Percentiles rank a stretch among this genome's conserved stretches.
Evolutionary conservation across 2,797 vertebrate genomes (phyloP).

Genomic region (Phoxinus dragarum): DNA sequence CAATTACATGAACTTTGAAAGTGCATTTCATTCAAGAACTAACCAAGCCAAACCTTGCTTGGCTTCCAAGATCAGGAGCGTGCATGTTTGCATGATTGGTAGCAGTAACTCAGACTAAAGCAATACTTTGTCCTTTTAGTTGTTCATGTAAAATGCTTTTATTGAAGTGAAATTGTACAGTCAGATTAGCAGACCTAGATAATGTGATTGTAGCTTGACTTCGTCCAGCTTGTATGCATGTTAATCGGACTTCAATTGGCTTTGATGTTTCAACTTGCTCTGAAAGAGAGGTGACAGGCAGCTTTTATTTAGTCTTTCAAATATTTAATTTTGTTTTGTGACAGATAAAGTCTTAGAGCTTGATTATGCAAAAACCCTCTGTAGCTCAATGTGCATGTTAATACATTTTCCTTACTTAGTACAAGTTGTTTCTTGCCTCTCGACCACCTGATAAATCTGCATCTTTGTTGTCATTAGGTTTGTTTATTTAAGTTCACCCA

Average conservation of each 20-base stretch:
- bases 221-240: not conserved
- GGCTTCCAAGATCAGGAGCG: not conserved
- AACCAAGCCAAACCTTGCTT: not conserved
- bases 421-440: not conserved
- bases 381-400: not conserved
- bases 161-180: not conserved
- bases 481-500: constrained; percentile 22
- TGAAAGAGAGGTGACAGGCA: not conserved
- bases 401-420: not conserved
- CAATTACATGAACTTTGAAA: not conserved
- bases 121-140: not conserved
- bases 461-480: constrained; percentile 28
- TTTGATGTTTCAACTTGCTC: not conserved
- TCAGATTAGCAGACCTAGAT: not conserved
- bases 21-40: not conserved
- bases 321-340: not conserved
- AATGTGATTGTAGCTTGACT: not conserved
- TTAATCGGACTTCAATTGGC: not conserved
- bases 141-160: not conserved
- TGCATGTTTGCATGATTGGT: not conserved
- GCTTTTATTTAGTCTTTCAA: not conserved
- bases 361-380: not conserved
- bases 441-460: not conserved
- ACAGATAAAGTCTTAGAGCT: not conserved
- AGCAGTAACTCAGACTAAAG: not conserved